Evolutionary conservation across 2,888 invertebrate genomes (phyloP).

Genomic region (Empis stercorea): DNA sequence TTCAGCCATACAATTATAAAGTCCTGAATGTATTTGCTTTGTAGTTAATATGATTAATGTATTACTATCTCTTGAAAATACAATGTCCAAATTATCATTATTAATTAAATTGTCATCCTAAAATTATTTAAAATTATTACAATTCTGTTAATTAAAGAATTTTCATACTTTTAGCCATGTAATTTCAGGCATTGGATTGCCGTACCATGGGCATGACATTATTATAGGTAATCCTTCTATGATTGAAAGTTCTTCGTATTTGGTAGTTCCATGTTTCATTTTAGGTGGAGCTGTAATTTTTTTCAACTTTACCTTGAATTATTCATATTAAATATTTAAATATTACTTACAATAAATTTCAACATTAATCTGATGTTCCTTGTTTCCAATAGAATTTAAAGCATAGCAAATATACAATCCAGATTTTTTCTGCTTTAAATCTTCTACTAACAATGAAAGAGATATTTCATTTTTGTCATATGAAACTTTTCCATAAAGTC

Average conservation of each 20-base stretch:
- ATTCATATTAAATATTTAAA: too few relatives aligned
- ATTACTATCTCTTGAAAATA: slow-evolving; percentile 27
- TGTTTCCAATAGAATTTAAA: slow-evolving; percentile 41
- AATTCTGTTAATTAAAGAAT: background rate
- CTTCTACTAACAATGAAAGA: slow-evolving; percentile 11
- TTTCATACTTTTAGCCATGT: slow-evolving; percentile 45
- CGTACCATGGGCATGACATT: slow-evolving; percentile 44
- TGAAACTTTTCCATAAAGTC: slow-evolving; percentile 11
- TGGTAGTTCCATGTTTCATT: slow-evolving; percentile 7
- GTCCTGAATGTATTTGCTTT: slow-evolving; percentile 36
- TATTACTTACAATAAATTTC: slow-evolving; percentile 37
- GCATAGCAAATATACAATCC: slow-evolving; percentile 46
- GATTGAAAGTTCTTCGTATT: slow-evolving; percentile 5
- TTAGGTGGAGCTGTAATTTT: slow-evolving; percentile 21
- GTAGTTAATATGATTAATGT: slow-evolving; percentile 32
- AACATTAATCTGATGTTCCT: slow-evolving; percentile 31
- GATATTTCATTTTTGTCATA: slow-evolving; percentile 11
- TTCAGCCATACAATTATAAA: slow-evolving; percentile 46
- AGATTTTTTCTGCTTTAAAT: slow-evolving; percentile 22
- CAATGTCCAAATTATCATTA: background rate
- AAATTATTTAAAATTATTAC: background rate
- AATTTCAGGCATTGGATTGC: slow-evolving; percentile 45
- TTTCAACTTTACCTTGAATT: too few relatives aligned
- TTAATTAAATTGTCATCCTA: slow-evolving; percentile 5
- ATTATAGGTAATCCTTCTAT: slow-evolving; percentile 37